Evolutionary conservation across 1,140 invertebrate genomes (phyloP), one percentile per base, ranked within the genome.

Genomic region (Drosophila gunungcola): DNA sequence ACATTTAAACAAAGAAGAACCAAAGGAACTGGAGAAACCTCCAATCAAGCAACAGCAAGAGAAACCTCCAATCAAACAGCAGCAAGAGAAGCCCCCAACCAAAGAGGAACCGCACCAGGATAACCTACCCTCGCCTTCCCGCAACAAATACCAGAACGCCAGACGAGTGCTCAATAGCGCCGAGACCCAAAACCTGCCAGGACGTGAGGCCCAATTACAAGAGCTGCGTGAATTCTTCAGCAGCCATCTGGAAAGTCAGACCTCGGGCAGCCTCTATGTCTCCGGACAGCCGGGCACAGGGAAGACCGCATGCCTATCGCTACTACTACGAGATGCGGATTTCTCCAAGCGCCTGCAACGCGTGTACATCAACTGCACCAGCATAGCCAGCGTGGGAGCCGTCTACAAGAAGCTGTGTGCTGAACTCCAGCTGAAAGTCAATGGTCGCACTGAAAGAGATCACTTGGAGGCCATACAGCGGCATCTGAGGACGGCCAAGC

Each of bases 281-380:
- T 98, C 98, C 52, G 98, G 98, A 9, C 97, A 97, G 32, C 98
- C 91, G 3, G 98, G 98, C 11, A 99, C 98, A 13, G 98, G 98
- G 2, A 99, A 99, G 94, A 99, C 98, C 0, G 97, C 97, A 1
- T 96, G 96, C 73, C 93, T 99, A 13, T 95, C 95, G 4, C 94
- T 96, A 49, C 94, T 98, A 16, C 92, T 98, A 7, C 92, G 94
- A 29, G 85, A 93, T 42, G 92, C 94, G 73, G 94, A 95, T 91
- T 93, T 95, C 38, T 93, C 93, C 55, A 90, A 93, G 60, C 93
- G 94, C n/a, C 94, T 95, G 41, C 94, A 94, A 75, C 93, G 94
- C 68, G 94, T 97, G 13, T 97, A 96, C 81, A 93, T 98, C 1
- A 98, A 98, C 92, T 98, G 97, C 80, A 97, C 96, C 41, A 94